A percentile compares a stretch with the other conserved stretches of the same genome.
Conservation (phyloP, 2,888 invertebrate species). For the Orthosia cruda region DNA sequence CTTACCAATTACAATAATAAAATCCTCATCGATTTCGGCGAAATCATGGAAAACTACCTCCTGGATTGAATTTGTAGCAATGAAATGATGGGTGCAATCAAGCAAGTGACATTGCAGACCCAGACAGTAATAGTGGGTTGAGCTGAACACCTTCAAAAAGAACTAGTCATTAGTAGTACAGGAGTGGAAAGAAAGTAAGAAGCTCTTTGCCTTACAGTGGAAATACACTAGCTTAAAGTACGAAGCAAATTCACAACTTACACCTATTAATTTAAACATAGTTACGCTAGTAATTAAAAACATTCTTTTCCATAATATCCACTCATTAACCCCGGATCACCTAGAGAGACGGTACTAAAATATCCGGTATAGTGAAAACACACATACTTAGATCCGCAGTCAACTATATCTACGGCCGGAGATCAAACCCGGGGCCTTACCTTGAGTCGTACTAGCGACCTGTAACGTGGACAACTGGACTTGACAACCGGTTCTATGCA, state of each 20-base stretch:
- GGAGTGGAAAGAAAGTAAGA: neutral
- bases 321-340: neutral
- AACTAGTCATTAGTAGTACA: neutral
- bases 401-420: conserved; percentile 80
- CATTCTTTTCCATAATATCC: conserved; percentile 1
- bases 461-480: conserved; percentile 70
- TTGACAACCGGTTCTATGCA: conserved; percentile 64
- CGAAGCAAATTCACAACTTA: neutral
- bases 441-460: conserved; percentile 76
- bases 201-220: neutral
- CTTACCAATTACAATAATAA: too few relatives aligned
- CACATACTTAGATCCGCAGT: conserved; percentile 76
- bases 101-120: neutral
- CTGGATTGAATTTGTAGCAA: neutral
- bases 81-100: neutral
- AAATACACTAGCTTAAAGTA: too few relatives aligned
- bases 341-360: conserved; percentile 46
- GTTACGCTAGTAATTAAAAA: conserved; percentile 24
- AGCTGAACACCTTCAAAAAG: neutral
- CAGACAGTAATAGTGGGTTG: too few relatives aligned
- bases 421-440: conserved; percentile 80
- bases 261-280: neutral
- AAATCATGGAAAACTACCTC: neutral
- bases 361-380: conserved; percentile 73
- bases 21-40: neutral